Evolutionary conservation across 1,140 invertebrate species (phyloP), one percentile per base, ranked within the genome.

Genomic region (Drosophila auraria): DNA sequence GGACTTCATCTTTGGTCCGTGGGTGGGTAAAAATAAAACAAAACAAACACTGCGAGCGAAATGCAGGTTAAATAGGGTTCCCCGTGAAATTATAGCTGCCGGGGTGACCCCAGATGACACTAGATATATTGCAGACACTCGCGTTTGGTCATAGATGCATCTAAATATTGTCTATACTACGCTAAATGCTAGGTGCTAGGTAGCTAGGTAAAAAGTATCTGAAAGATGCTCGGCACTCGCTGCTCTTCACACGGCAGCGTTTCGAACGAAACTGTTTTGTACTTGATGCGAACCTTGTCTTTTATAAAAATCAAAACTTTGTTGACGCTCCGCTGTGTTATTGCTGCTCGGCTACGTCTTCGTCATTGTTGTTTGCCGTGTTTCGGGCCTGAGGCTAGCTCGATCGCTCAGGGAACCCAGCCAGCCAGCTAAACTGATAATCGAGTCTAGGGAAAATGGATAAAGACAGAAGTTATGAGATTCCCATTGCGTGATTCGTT

Each of bases 261-360:
- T 86, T 86, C 53, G 70, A 82, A 80, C 77, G 63, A 82, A 82
- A 87, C 83, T 87, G 83, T 86, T 87, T 82, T 81, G 82, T 82
- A 82, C 83, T 82, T 82, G 77, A 79, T 79, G 78, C 80, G 77
- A 82, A 87, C 72, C 77, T 86, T 86, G 83, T 86, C 83, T 87
- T 87, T 87, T 86, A 86, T 86, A 86, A 87, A 86, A 86, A 80
- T 69, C 72, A 82, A 82, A 82, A 80, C 80, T 71, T 80, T 77
- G 54, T 77, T 76, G 63, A 59, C 61, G 61, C 42, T 49, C 63
- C 59, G 38, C 59, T 73, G 33, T 50, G 40, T 44, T 72, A 54
- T 65, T 76, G 60, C 56, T 58, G 47, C 25, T 68, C 50, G 63
- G 54, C 20, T 20, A 1, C 75, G 63, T 77, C 56, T 69, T 64